Conservation (phyloP, 2,888 invertebrate genomes). For the Cotesia congregata region DNA sequence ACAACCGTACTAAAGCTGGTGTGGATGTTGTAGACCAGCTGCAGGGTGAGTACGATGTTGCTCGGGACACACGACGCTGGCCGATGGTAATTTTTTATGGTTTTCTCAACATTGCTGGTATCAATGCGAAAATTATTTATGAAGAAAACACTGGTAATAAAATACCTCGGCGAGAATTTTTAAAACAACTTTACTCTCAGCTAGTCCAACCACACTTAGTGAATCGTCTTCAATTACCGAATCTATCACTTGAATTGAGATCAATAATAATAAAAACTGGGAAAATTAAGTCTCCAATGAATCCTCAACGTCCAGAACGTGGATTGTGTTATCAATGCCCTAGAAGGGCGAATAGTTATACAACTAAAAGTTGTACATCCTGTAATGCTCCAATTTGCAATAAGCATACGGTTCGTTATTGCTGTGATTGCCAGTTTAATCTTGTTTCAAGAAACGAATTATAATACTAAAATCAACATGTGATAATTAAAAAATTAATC, state of each 20-base stretch:
- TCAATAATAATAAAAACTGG: no score
- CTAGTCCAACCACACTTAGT: background rate
- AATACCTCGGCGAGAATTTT: slow-evolving; percentile 16
- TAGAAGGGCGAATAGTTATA: no score
- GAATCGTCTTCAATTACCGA: background rate
- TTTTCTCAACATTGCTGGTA: slow-evolving; percentile 52
- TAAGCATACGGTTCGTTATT: no score
- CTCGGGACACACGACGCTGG: slow-evolving; percentile 56
- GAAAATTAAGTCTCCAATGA: no score
- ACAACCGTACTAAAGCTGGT: slow-evolving; percentile 45
- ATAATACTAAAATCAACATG: no score
- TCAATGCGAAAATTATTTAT: slow-evolving; percentile 45
- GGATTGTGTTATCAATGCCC: no score
- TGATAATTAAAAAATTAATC: no score
- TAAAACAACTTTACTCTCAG: background rate
- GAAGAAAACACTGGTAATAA: background rate
- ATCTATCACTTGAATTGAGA: background rate
- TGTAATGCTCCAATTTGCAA: no score
- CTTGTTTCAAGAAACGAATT: no score
- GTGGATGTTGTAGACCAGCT: slow-evolving; percentile 46
- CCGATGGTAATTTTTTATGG: slow-evolving; percentile 51
- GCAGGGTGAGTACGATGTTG: slow-evolving; percentile 34
- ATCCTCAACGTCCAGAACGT: no score
- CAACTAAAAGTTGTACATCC: no score
- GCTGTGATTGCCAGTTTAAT: no score